Evolutionary conservation across 2,797 vertebrate species (phyloP).

Genomic region (Lutjanus argentimaculatus): DNA sequence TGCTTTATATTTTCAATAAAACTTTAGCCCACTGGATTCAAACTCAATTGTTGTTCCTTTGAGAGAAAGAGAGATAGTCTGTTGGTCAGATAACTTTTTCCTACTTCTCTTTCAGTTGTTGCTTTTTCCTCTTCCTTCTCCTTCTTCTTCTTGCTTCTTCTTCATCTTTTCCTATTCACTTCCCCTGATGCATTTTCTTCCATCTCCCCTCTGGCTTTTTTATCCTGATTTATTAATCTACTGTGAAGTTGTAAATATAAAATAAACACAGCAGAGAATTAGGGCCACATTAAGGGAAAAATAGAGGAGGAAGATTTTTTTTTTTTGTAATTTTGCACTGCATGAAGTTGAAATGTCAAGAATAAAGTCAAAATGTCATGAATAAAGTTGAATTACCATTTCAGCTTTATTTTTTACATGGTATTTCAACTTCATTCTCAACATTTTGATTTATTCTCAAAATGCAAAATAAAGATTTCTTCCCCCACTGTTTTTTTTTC

Average conservation of each 20-base stretch:
- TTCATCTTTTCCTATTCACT: neutral
- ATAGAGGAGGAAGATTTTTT: no score
- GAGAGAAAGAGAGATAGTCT: neutral
- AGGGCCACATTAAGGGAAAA: no score
- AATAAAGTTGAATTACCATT: no score
- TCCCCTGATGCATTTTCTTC: neutral
- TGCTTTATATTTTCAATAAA: neutral
- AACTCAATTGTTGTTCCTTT: neutral
- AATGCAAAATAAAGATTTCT: no score
- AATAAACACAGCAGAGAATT: no score
- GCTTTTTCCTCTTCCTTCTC: neutral
- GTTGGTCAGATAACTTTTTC: neutral
- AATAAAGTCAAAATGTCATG: no score
- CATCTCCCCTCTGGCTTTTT: neutral
- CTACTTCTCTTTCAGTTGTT: neutral
- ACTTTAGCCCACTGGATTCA: neutral
- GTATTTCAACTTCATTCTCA: no score
- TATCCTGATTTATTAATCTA: slow-evolving; percentile 5
- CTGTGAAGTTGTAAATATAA: neutral
- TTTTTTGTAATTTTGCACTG: no score
- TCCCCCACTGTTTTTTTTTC: no score
- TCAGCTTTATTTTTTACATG: no score
- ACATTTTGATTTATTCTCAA: no score
- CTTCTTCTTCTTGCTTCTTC: neutral
- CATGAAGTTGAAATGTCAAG: no score